phyloP scores from a whole-genome alignment of 2,797 vertebrate genomes.

The Falco biarmicus region DNA sequence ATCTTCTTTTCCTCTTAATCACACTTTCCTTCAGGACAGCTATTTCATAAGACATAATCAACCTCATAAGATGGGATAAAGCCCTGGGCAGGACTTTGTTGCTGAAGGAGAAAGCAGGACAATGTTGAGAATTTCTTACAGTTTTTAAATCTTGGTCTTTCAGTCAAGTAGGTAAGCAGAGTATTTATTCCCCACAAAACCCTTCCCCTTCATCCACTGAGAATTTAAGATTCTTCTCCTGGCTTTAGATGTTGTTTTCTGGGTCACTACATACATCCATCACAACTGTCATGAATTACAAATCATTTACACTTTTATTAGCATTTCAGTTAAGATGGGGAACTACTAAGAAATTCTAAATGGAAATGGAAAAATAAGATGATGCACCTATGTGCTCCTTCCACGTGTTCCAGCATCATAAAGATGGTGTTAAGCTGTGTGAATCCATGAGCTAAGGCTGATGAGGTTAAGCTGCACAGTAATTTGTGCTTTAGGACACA shows the following conservation, averaged over 20 bases:
- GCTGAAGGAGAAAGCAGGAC: background rate
- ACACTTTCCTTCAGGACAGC: background rate
- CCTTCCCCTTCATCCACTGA: background rate
- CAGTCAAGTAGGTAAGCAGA: background rate
- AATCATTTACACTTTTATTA: background rate
- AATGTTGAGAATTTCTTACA: background rate
- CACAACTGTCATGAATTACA: background rate
- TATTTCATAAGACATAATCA: background rate
- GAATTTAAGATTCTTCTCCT: background rate
- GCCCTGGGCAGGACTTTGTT: background rate
- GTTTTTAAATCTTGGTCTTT: background rate
- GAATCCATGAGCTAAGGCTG: background rate
- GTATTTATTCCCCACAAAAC: background rate
- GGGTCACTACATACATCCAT: background rate
- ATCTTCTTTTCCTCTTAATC: background rate
- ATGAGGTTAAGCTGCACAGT: background rate
- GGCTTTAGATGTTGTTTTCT: background rate
- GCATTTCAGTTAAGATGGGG: background rate
- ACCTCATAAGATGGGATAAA: background rate
- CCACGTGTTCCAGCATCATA: background rate
- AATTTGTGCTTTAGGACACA: background rate
- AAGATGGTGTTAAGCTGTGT: background rate
- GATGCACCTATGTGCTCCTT: background rate
- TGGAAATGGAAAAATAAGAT: background rate
- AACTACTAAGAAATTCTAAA: background rate